A percentile compares a stretch with the other conserved stretches of the same genome.
Evolutionary conservation across 2,888 invertebrate genomes (phyloP).

Genomic region (Hylaea fasciaria): DNA sequence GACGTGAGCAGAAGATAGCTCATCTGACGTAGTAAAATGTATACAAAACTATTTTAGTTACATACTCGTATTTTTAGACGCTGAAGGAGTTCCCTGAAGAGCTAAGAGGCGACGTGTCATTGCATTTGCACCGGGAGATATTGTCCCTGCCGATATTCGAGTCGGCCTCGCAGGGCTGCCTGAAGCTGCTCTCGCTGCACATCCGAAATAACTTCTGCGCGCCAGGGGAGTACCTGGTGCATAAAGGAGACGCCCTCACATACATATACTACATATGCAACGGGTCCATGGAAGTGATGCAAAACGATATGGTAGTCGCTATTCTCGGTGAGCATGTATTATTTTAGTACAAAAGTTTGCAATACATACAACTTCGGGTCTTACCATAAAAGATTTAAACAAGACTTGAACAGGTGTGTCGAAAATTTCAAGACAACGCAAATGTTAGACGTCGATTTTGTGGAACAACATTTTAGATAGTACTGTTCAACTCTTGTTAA

Average conservation of each 20-base stretch:
- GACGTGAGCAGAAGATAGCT: slow-evolving; percentile 15
- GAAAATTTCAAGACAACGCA: too few species aligned
- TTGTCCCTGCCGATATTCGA: slow-evolving; percentile 97
- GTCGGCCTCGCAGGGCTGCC: slow-evolving; percentile 96
- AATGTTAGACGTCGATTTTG: too few species aligned
- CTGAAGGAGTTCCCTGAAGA: slow-evolving; percentile 98
- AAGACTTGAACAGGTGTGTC: too few species aligned
- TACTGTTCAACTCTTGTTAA: too few species aligned
- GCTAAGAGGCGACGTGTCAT: slow-evolving; percentile 96
- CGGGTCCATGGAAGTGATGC: slow-evolving; percentile 98
- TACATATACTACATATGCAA: slow-evolving; percentile 98
- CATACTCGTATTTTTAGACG: slow-evolving; percentile 89
- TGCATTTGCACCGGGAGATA: slow-evolving; percentile 98
- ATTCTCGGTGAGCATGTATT: slow-evolving; percentile 91
- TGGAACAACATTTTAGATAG: too few species aligned
- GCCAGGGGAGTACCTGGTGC: slow-evolving; percentile 97
- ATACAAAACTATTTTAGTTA: slow-evolving; percentile 33
- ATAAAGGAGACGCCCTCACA: slow-evolving; percentile 96
- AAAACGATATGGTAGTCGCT: slow-evolving; percentile 98
- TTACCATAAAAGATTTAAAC: too few species aligned
- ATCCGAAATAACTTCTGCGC: slow-evolving; percentile 98
- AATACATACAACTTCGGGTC: not conserved
- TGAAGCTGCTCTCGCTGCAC: slow-evolving; percentile 95
- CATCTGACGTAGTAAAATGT: slow-evolving; percentile 20
- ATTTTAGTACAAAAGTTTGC: not conserved